These are phyloP conservation scores for Nematostella vectensis DNA, from an alignment of 92 coral and sea anemone species.

Conservation along the genomic window DNA sequence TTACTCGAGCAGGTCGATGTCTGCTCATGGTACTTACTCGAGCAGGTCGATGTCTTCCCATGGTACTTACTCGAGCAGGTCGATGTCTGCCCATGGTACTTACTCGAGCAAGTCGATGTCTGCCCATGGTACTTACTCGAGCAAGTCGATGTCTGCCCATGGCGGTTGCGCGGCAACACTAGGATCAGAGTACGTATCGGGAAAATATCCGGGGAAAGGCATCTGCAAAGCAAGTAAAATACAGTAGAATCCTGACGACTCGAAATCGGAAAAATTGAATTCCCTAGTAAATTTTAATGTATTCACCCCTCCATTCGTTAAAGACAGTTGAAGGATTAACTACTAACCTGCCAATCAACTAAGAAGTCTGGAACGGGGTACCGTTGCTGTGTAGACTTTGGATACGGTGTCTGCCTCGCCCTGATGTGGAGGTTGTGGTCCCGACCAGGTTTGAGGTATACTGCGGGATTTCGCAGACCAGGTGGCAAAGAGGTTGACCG, in stretches of 20 bases:
- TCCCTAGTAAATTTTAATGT: too few species aligned
- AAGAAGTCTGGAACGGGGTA: conserved; percentile 87
- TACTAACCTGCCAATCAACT: conserved; percentile 68
- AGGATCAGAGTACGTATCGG: conserved; percentile 44
- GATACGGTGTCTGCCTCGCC: conserved; percentile 84
- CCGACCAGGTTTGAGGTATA: conserved; percentile 34
- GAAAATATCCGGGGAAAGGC: conserved; percentile 83
- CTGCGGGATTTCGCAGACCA: conserved; percentile 1
- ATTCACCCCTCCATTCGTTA: too few species aligned
- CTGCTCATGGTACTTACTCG: too few species aligned
- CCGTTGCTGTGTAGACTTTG: conserved; percentile 43
- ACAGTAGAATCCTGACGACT: neutral
- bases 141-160: conserved; percentile 63
- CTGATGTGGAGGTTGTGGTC: conserved; percentile 53
- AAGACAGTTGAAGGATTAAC: too few species aligned
- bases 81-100: too few species aligned
- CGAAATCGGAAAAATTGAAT: too few species aligned
- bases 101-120: too few species aligned
- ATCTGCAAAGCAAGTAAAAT: conserved; percentile 33
- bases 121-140: too few species aligned
- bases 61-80: too few species aligned
- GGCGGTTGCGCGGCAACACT: conserved; percentile 24
- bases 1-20: too few species aligned
- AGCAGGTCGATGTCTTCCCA: too few species aligned
- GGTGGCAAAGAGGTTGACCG: conserved; percentile 27